Evolutionary conservation across 2,888 invertebrate species (phyloP), one percentile per base, ranked within the genome.

Genomic region (Chymomyza procnemis): DNA sequence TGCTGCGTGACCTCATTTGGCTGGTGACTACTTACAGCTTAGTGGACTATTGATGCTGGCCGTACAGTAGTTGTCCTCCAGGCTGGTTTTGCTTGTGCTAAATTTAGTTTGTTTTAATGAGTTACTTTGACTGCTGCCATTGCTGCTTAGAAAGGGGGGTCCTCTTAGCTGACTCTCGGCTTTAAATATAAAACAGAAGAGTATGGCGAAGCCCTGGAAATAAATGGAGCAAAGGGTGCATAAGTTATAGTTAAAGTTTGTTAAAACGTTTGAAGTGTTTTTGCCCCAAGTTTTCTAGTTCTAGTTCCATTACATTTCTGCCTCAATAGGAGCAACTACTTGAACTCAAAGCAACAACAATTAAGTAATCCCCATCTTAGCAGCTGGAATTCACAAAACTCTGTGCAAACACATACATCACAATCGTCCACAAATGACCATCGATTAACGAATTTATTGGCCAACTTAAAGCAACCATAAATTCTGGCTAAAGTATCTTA

Each of bases 181-280:
- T 85, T 90, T 91, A 74, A 91, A 79, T 73, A 91, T 88, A 79
- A 91, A 91, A 75, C 90, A 90, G 70, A 89, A 88, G 41, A 91
- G 85, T 61, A 91, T 88, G 57, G 87, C 76, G 73, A 90, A 88
- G 66, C 91, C 91, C 91, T 91, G 85, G 2, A 80, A 83, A 41
- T 18, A 59, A 9, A 61, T 19, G 61, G 54, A 60, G 48, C 9
- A 18, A 55, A 55, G 26, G 3, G 26, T 26, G 26, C 26, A 26
- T 26, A 2, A 26, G 26, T 26, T 26, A 6, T 6, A 26, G 26
- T 26, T 26, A 26, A 26, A 6, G 26, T n/a, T n/a, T n/a, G n/a
- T n/a, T n/a, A n/a, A n/a, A n/a, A n/a, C n/a, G n/a, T n/a, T n/a
- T n/a, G n/a, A 26, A 1, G 26, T 26, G 6, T 26, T 4, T 26